Conservation (phyloP, 2,888 invertebrate genomes). For the Suillia variegata region DNA sequence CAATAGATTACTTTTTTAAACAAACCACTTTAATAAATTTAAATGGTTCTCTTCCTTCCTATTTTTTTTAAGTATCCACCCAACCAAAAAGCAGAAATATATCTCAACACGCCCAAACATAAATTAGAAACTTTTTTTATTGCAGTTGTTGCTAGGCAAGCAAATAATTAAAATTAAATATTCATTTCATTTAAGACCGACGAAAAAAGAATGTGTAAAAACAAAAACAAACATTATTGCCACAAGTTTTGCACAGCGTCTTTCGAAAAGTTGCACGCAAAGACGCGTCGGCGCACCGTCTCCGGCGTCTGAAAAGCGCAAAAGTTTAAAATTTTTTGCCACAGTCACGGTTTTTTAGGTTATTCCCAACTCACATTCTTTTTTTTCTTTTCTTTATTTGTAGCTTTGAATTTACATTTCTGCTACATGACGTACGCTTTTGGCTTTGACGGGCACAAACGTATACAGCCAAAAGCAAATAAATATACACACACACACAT, state of each 20-base stretch:
- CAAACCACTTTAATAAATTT: no score
- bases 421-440: not conserved
- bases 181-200: slow-evolving; percentile 19
- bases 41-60: no score
- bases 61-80: no score
- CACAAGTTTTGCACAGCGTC: no score
- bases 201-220: slow-evolving; percentile 3
- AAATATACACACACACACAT: slow-evolving; percentile 10
- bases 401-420: slow-evolving; percentile 2
- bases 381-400: not conserved
- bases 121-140: not conserved
- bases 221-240: not conserved
- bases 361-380: not conserved
- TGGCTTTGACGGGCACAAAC: not conserved
- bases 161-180: slow-evolving; percentile 29
- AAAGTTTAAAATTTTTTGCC: not conserved
- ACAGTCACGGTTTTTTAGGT: not conserved
- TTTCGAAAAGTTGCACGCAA: no score
- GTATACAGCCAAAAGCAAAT: no score
- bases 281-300: not conserved
- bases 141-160: slow-evolving; percentile 20
- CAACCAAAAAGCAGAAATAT: not conserved
- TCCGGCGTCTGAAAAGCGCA: not conserved
- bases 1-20: no score
- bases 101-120: not conserved